Percentiles rank a stretch among this genome's conserved stretches.
Conservation (phyloP, 1,140 invertebrate genomes). For the Conus betulinus region DNA sequence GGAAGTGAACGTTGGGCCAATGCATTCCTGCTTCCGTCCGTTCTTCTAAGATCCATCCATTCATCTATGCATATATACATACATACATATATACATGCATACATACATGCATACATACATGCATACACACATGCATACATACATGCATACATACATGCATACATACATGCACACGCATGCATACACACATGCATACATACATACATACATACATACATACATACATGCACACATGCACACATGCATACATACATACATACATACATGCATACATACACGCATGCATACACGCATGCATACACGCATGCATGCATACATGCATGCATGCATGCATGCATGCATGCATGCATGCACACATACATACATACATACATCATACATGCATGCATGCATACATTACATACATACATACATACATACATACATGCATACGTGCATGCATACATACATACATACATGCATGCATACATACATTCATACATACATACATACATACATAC, state of each 20-base stretch:
- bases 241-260: not conserved
- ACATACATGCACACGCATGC: not conserved
- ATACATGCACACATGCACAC: too few relatives aligned
- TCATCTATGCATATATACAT: too few relatives aligned
- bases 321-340: not conserved
- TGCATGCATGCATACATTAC: too few relatives aligned
- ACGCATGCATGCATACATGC: not conserved
- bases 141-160: not conserved
- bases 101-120: not conserved
- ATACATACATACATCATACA: too few relatives aligned
- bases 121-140: not conserved
- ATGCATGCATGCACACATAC: not conserved
- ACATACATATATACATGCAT: too few relatives aligned
- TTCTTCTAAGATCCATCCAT: too few relatives aligned
- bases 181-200: too few relatives aligned
- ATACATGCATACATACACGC: not conserved
- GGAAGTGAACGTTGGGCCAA: too few relatives aligned
- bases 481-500: not conserved
- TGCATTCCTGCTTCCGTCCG: too few relatives aligned
- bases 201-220: not conserved
- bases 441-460: constrained; percentile 9
- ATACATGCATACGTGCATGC: not conserved
- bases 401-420: not conserved
- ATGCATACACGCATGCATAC: not conserved
- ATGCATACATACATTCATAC: not conserved